A percentile compares a stretch with the other conserved stretches of the same genome.
These are phyloP conservation scores for Heliopora coerulea DNA, from an alignment of 92 coral and sea anemone species.

Conservation along the genomic window DNA sequence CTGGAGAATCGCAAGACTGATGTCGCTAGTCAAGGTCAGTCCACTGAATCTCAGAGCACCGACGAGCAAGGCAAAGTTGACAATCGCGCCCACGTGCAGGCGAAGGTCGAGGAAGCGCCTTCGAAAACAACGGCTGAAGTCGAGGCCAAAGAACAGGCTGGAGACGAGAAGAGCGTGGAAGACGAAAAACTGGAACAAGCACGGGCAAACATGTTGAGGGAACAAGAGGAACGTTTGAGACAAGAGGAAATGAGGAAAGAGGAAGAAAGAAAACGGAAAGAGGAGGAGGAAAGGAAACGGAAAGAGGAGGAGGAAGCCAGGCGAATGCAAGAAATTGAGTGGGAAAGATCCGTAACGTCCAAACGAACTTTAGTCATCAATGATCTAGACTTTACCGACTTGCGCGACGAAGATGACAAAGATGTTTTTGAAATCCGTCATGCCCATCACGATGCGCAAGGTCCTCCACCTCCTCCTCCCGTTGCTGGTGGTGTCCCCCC, in stretches of 20 bases:
- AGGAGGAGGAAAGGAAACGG: constrained; percentile 79
- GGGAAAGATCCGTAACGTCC: constrained; percentile 94
- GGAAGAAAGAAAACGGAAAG: constrained; percentile 55
- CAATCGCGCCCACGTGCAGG: constrained; percentile 32
- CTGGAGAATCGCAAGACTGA: neutral
- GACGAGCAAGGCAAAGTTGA: constrained; percentile 14
- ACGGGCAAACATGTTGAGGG: constrained; percentile 4
- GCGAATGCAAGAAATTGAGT: constrained; percentile 80
- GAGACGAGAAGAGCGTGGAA: constrained; percentile 58
- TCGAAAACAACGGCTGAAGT: neutral
- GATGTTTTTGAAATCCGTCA: constrained; percentile 63
- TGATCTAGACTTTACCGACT: constrained; percentile 93
- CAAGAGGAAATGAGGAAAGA: constrained; percentile 56
- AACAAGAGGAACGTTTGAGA: constrained; percentile 62
- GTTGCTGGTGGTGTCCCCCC: constrained; percentile 51
- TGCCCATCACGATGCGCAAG: constrained; percentile 58
- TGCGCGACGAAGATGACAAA: constrained; percentile 79
- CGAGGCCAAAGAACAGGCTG: constrained; percentile 22
- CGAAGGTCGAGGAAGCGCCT: constrained; percentile 34
- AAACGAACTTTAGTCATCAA: constrained; percentile 90
- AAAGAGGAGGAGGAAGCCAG: constrained; percentile 91
- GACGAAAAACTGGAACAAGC: constrained; percentile 47
- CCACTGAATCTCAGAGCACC: constrained; percentile 35
- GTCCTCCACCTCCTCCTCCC: constrained; percentile 64
- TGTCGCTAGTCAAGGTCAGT: constrained; percentile 21